Percentiles rank a stretch among this genome's conserved stretches.
phyloP scores from a whole-genome alignment of 2,888 invertebrate species.

The Nasonovia ribisnigri region DNA sequence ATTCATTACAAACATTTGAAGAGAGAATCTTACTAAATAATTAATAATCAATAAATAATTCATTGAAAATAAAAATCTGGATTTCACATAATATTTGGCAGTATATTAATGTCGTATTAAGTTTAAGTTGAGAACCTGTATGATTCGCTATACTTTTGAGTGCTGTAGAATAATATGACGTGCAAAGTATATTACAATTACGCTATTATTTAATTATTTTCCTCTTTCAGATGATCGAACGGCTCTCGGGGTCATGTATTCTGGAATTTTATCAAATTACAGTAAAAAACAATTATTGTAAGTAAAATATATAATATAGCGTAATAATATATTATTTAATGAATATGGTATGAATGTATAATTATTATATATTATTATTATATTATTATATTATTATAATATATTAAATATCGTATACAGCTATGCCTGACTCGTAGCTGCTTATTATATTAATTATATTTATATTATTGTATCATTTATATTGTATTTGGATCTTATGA shows the following conservation, averaged over 20 bases:
- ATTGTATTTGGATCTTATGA: too few relatives aligned
- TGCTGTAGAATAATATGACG: neutral
- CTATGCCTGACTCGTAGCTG: too few relatives aligned
- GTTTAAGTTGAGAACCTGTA: neutral
- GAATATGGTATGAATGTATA: too few relatives aligned
- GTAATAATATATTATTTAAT: neutral
- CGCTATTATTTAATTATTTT: too few relatives aligned
- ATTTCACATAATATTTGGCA: neutral
- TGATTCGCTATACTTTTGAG: neutral
- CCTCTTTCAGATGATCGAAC: neutral
- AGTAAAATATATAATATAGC: neutral
- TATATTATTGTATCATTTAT: too few relatives aligned
- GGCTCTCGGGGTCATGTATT: neutral
- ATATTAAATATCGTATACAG: too few relatives aligned
- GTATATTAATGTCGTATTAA: too few relatives aligned
- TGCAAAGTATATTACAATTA: neutral
- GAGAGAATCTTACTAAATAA: too few relatives aligned
- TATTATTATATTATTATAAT: too few relatives aligned
- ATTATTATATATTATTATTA: too few relatives aligned
- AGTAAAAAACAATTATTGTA: neutral
- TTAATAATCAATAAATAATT: too few relatives aligned
- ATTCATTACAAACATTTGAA: neutral
- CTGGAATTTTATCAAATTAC: neutral
- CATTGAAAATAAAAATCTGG: neutral
- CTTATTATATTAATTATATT: too few relatives aligned